These are phyloP conservation scores for Phragmatobia fuliginosa DNA, from an alignment of 2,888 invertebrate genomes.

Conservation along the genomic window DNA sequence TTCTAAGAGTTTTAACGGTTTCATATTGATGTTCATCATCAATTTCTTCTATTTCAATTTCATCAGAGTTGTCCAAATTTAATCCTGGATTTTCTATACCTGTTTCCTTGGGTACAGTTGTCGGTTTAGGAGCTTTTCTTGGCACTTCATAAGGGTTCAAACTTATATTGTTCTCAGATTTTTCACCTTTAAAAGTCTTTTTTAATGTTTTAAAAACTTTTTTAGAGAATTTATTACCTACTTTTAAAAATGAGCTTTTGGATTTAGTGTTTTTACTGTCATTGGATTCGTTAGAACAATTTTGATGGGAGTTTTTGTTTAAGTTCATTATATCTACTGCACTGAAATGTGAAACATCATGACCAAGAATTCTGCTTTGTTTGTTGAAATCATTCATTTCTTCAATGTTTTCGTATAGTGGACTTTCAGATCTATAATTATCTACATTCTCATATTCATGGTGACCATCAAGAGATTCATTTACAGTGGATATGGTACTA, in stretches of 20 bases:
- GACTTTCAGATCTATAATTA: slow-evolving; percentile 72
- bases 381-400: slow-evolving; percentile 72
- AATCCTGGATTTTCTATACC: slow-evolving; percentile 81
- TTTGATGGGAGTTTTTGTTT: slow-evolving; percentile 65
- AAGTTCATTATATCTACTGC: slow-evolving; percentile 78
- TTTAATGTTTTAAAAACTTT: slow-evolving; percentile 80
- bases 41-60: slow-evolving; percentile 77
- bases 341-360: slow-evolving; percentile 79
- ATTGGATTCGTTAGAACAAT: slow-evolving; percentile 71
- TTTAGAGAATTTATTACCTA: slow-evolving; percentile 76
- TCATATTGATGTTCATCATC: slow-evolving; percentile 80
- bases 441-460: slow-evolving; percentile 80
- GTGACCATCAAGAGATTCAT: slow-evolving; percentile 68
- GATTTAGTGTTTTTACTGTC: slow-evolving; percentile 75
- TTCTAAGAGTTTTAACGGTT: slow-evolving; percentile 77
- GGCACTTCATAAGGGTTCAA: slow-evolving; percentile 83
- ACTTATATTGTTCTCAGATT: slow-evolving; percentile 65
- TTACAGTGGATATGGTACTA: slow-evolving; percentile 79
- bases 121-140: slow-evolving; percentile 71
- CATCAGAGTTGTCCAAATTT: slow-evolving; percentile 80
- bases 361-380: slow-evolving; percentile 82
- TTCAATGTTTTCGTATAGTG: slow-evolving; percentile 77
- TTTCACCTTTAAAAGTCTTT: slow-evolving; percentile 79
- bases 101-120: slow-evolving; percentile 64
- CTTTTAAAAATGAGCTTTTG: slow-evolving; percentile 74